Base-by-base conservation (phyloP, 2,113 vertebrate genomes). In the Clarias magur region DNA sequence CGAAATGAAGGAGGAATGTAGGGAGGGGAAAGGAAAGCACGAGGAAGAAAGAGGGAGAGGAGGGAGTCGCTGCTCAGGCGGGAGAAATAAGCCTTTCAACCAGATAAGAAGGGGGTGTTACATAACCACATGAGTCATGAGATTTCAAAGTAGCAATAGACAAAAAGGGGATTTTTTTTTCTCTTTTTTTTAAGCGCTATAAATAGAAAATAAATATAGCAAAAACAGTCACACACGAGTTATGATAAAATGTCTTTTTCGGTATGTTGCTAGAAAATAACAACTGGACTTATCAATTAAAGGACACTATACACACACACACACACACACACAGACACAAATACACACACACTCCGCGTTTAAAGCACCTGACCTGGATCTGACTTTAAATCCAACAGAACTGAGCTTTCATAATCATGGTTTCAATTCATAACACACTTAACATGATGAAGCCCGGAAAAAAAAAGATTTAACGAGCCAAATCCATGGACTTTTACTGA, bases 91-190 rank as follows among this genome's bases (percentile, higher is more conserved):
- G 87, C 84, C 82, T 90, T 90, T 87, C 89, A 85, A 88, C 63
- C 86, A 89, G 88, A 91, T 90, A 87, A 88, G 86, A 89, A 86
- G 85, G 82, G 65, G 65, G 80, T 85, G 84, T 91, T 91, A 88
- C 85, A 86, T 90, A 91, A 91, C 81, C 65, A 60, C 53, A 86
- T 91, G 90, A 91, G 87, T 91, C 90, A 91, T 87, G 81, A 86
- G 86, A 88, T 86, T 86, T 73, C 80, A 57, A 86, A 76, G 70
- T 68, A 19, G 54, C 72, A 87, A 87, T 38, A 87, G 83, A 88
- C 67, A 68, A 82, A 81, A 17, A 13, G 48, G 48, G 65, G 59
- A 38, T 2, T 38, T 38, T 38, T 38, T 38, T 38, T 3, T 34
- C 30, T 34, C 60, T 83, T 87, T 91, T 88, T 91, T 87, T 83